Percentiles rank a stretch among this genome's conserved stretches.
phyloP scores from a whole-genome alignment of 2,888 invertebrate species.

The Alitta virens region DNA sequence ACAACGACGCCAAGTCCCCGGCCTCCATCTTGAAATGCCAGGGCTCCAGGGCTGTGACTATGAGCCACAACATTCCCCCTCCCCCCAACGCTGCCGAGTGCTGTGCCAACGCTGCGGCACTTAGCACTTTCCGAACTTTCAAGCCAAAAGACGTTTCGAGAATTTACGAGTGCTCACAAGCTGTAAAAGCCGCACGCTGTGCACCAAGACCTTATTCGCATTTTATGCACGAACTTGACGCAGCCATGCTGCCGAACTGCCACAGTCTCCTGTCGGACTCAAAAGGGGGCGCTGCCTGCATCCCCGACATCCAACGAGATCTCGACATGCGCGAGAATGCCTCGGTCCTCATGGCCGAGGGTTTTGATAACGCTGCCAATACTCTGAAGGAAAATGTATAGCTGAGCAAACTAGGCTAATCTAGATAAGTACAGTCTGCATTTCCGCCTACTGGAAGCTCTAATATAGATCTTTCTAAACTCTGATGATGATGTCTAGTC shows the following conservation, averaged over 20 bases:
- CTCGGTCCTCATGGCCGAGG: background rate
- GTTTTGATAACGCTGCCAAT: conserved; percentile 1
- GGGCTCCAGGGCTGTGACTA: background rate
- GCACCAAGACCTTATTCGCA: background rate
- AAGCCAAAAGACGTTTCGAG: conserved; percentile 12
- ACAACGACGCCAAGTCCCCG: conserved; percentile 1
- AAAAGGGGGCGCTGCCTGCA: background rate
- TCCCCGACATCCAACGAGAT: background rate
- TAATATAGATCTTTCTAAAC: too few relatives aligned
- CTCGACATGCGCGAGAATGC: background rate
- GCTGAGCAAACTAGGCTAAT: background rate
- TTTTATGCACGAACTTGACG: conserved; percentile 13
- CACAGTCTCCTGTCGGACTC: background rate
- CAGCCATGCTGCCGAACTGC: conserved; percentile 13
- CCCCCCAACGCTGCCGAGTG: conserved; percentile 4
- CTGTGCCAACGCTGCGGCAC: conserved; percentile 1
- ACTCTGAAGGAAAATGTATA: background rate
- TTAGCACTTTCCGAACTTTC: conserved; percentile 10
- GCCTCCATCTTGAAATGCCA: conserved; percentile 6
- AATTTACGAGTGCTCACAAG: conserved; percentile 12
- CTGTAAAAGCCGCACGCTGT: background rate
- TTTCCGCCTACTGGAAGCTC: too few relatives aligned
- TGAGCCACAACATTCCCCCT: background rate
- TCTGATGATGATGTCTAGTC: too few relatives aligned
- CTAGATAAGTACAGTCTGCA: too few relatives aligned